A percentile compares a stretch with the other conserved stretches of the same genome.
These are phyloP conservation scores for western clawed frog (Xenopus tropicalis) DNA, from an alignment of 2,113 vertebrate genomes.

Conservation along the genomic window UCB_Xtro_10.0 CM004446.2:8240501-8241000, in stretches of 20 bases:
- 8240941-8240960: not conserved
- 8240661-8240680: constrained; percentile 6
- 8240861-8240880: constrained; percentile 30
- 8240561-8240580: constrained; percentile 49
- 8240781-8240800: constrained; percentile 51
- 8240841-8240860: constrained; percentile 47
- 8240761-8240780: constrained; percentile 9
- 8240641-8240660: not conserved
- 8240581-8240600: constrained; percentile 1
- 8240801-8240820: constrained; percentile 57
- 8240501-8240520: constrained; percentile 46
- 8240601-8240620: not conserved
- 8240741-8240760: not conserved
- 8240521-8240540: constrained; percentile 24
- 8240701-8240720: not conserved
- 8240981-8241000: too few relatives aligned
- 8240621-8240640: not conserved
- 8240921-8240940: not conserved
- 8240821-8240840: constrained; percentile 49
- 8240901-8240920: not conserved
- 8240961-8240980: not conserved
- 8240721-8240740: not conserved
- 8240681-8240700: not conserved
- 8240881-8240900: constrained; percentile 9
- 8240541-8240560: constrained; percentile 33